Evolutionary conservation across 2,797 vertebrate species (phyloP), one percentile per base, ranked within the genome.

Genomic region (Cetoscarus ocellatus): DNA sequence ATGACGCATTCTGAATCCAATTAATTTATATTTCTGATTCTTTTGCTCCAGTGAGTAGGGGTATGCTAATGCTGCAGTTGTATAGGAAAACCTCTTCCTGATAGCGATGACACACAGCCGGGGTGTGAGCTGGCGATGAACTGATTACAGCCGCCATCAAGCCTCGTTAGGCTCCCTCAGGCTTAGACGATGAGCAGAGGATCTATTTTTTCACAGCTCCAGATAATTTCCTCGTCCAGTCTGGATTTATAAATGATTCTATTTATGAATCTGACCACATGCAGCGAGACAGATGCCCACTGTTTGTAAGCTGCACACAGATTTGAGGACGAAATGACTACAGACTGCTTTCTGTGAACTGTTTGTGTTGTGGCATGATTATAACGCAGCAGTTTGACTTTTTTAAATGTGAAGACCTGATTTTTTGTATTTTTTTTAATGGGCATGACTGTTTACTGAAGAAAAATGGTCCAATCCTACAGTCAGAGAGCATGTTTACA

Each of bases 141-240:
- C 76, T 87, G 81, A 84, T 84, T 68, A 49, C 70, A 49, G 76
- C 73, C 59, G 79, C 76, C 44, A 53, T 75, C 77, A 67, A 73
- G 74, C 65, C 79, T 83, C 42, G 10, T 90, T 72, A 70, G 75
- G 18, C 49, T 64, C 50, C 62, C 70, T 70, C 71, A 77, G 80
- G 79, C 84, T 75, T 79, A 89, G 86, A 89, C 77, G 80, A 68
- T 18, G 72, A 75, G 71, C 61, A 56, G 36, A 66, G 53, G 50
- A 73, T 77, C 66, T 68, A 54, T 84, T 77, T 86, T 66, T 75
- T 67, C 57, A 64, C 61, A 83, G 75, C 39, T 82, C 83, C 67
- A 80, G 61, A 86, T 85, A n/a, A 74, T 74, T 73, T 39, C 38
- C 7, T 48, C 0, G 3, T 72, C 54, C 74, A 59, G 60, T 67